Evolutionary conservation across 2,888 invertebrate genomes (phyloP).

Genomic region (Octodonta nipae): DNA sequence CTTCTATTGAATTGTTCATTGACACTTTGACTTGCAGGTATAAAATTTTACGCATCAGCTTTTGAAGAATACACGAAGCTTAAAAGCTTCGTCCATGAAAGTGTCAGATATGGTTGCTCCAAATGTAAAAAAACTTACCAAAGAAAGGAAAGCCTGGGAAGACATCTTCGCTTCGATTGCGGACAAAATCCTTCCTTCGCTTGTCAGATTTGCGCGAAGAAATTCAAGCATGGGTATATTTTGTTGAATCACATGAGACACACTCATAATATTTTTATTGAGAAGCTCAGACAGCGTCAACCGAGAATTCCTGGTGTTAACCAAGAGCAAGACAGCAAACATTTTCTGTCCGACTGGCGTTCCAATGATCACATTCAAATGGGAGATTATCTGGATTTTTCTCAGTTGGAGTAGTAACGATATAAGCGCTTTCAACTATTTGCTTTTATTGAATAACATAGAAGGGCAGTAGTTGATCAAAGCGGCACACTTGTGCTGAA

Average conservation of each 20-base stretch:
- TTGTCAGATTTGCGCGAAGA: constrained; percentile 28
- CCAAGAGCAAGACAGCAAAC: too few species aligned
- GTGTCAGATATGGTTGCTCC: constrained; percentile 28
- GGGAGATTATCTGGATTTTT: too few species aligned
- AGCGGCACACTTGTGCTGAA: too few species aligned
- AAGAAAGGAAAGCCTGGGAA: constrained; percentile 32
- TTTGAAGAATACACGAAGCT: constrained; percentile 30
- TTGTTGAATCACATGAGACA: constrained; percentile 29
- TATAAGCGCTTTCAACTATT: too few species aligned
- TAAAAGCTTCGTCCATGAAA: constrained; percentile 26
- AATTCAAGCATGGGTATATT: constrained; percentile 30
- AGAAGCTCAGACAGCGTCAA: constrained; percentile 22
- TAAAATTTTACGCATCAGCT: constrained; percentile 27
- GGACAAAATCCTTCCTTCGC: constrained; percentile 32
- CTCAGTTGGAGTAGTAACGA: too few species aligned
- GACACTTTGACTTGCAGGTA: constrained; percentile 22
- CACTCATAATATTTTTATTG: constrained; percentile 26
- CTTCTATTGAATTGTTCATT: too few species aligned
- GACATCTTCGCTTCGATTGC: constrained; percentile 39
- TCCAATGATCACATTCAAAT: too few species aligned
- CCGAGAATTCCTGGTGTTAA: too few species aligned
- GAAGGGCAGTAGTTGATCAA: too few species aligned
- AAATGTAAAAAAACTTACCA: constrained; percentile 31
- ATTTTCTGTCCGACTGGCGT: too few species aligned
- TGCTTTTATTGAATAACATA: too few species aligned